Evolutionary conservation across 2,113 vertebrate species (phyloP).

Genomic region (Microtus montanus): DNA sequence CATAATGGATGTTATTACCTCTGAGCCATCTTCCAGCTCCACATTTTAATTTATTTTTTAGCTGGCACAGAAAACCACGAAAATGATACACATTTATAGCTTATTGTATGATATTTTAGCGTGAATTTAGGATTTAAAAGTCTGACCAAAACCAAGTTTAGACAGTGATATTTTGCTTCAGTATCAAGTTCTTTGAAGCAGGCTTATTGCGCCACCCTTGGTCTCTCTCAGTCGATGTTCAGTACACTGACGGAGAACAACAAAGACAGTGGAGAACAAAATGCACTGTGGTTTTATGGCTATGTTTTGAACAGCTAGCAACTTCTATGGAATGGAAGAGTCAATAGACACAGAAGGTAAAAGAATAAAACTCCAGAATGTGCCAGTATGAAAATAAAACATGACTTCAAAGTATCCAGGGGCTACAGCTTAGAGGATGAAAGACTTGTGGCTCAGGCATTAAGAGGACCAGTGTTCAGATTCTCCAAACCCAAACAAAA

Average conservation of each 20-base stretch:
- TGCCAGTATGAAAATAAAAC: neutral
- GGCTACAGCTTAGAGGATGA: neutral
- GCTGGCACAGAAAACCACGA: neutral
- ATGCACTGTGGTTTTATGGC: neutral
- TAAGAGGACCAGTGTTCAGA: neutral
- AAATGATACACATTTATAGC: neutral
- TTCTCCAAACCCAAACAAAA: neutral
- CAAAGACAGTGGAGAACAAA: neutral
- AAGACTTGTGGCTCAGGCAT: neutral
- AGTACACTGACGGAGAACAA: neutral
- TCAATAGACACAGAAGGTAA: neutral
- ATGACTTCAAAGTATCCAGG: neutral
- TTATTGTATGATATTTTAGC: neutral
- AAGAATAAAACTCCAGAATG: neutral
- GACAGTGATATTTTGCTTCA: neutral
- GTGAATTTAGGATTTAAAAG: slow-evolving; percentile 50
- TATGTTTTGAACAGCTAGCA: neutral
- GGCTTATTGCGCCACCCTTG: neutral
- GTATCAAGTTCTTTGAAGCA: neutral
- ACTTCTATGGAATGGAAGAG: neutral
- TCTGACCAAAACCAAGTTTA: slow-evolving; percentile 49
- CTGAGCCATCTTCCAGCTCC: neutral
- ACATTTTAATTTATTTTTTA: neutral
- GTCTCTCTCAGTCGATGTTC: neutral
- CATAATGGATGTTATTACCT: neutral